phyloP scores from a whole-genome alignment of 2,888 invertebrate species.

The Agrochola macilenta region DNA sequence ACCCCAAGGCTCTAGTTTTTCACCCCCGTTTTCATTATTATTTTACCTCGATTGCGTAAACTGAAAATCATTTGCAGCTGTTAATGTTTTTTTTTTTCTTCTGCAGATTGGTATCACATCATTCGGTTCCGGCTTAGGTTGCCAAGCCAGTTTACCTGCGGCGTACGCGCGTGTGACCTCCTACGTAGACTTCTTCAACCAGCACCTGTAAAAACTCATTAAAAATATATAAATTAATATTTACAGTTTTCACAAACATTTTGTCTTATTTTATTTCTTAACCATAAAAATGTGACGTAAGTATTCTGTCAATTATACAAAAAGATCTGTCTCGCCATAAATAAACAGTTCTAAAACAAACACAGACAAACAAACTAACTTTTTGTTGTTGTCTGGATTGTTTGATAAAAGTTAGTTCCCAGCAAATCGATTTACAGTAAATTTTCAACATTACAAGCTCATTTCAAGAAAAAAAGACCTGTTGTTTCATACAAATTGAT shows the following conservation, averaged over 20 bases:
- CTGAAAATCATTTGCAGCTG: background rate
- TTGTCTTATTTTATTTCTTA: background rate
- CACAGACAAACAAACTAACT: no score
- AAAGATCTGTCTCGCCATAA: background rate
- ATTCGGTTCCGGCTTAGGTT: conserved; percentile 71
- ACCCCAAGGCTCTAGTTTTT: background rate
- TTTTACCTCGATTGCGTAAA: background rate
- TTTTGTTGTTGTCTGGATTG: background rate
- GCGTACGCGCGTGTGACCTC: conserved; percentile 73
- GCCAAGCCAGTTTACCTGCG: conserved; percentile 67
- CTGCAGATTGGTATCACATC: conserved; percentile 77
- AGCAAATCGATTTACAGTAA: background rate
- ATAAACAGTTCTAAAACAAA: no score
- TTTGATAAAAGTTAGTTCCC: background rate
- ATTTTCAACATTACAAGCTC: background rate
- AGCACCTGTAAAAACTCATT: conserved; percentile 54
- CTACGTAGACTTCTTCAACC: conserved; percentile 68
- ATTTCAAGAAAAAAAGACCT: no score
- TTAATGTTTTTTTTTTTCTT: conserved; percentile 13
- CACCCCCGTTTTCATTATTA: background rate
- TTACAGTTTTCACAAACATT: background rate
- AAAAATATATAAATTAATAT: background rate
- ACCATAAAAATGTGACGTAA: background rate
- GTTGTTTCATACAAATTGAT: no score
- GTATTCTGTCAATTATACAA: background rate